Evolutionary conservation across 1,140 invertebrate species (phyloP).

Genomic region (Brachionus koreanus): DNA sequence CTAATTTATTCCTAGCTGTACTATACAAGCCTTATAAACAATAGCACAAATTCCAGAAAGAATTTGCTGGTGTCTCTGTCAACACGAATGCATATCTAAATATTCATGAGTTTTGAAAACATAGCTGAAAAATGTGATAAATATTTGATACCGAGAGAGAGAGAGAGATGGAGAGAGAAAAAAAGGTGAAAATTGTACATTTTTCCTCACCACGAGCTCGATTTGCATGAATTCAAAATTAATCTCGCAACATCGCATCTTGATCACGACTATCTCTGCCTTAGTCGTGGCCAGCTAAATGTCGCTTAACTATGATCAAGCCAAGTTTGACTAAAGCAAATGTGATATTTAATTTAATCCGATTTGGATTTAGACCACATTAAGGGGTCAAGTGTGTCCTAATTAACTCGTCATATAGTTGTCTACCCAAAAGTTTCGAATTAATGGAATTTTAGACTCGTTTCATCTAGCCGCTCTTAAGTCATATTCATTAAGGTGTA

Average conservation of each 20-base stretch:
- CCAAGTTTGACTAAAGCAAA: not conserved
- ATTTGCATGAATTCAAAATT: constrained; percentile 25
- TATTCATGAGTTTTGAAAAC: constrained; percentile 21
- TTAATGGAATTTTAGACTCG: not conserved
- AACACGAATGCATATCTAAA: constrained; percentile 2
- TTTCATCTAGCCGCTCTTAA: not conserved
- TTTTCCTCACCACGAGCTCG: not conserved
- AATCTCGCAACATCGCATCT: not conserved
- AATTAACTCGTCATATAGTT: not conserved
- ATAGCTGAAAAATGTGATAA: constrained; percentile 15
- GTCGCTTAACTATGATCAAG: not conserved
- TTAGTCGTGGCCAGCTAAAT: not conserved
- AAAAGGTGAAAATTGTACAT: not conserved
- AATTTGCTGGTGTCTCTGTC: constrained; percentile 2
- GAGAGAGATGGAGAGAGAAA: not conserved
- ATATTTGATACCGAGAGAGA: constrained; percentile 16
- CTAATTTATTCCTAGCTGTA: constrained; percentile 8
- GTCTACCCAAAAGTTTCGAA: constrained; percentile 7
- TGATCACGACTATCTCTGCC: not conserved
- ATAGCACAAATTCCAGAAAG: not conserved
- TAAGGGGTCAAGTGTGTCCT: constrained; percentile 33
- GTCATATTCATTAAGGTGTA: not conserved
- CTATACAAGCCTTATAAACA: not conserved
- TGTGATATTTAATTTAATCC: constrained; percentile 26
- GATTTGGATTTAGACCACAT: constrained; percentile 24